These are phyloP conservation scores for Lypha dubia DNA, from an alignment of 2,888 invertebrate genomes.

Conservation along the genomic window DNA sequence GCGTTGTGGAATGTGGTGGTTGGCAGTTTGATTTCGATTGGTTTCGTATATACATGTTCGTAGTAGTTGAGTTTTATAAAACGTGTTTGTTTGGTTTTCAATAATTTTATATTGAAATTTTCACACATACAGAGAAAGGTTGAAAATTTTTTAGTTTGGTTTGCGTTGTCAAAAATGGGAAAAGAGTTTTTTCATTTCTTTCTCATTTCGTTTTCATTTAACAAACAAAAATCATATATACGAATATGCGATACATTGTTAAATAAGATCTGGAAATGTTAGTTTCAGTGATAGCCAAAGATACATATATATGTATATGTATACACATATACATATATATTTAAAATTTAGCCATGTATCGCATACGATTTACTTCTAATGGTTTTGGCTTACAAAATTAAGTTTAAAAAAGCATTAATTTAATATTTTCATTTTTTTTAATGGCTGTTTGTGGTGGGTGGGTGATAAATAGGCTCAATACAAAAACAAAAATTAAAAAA, in stretches of 20 bases:
- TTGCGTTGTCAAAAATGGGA: slow-evolving; percentile 83
- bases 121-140: slow-evolving; percentile 37
- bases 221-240: slow-evolving; percentile 67
- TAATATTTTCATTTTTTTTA: not conserved
- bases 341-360: slow-evolving; percentile 45
- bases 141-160: slow-evolving; percentile 63
- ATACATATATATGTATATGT: too few species aligned
- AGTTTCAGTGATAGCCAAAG: slow-evolving; percentile 21
- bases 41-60: slow-evolving; percentile 64
- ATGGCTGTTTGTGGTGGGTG: slow-evolving; percentile 22
- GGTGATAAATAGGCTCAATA: not conserved
- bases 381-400: slow-evolving; percentile 39
- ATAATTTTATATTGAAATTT: slow-evolving; percentile 57
- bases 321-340: not conserved
- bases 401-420: slow-evolving; percentile 31
- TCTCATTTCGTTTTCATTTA: slow-evolving; percentile 42
- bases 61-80: slow-evolving; percentile 40
- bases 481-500: slow-evolving; percentile 56
- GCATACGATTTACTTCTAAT: slow-evolving; percentile 28
- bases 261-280: slow-evolving; percentile 53
- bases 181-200: slow-evolving; percentile 77
- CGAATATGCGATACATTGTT: slow-evolving; percentile 67
- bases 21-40: slow-evolving; percentile 74
- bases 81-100: slow-evolving; percentile 60
- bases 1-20: slow-evolving; percentile 13